Conservation (phyloP, 2,797 vertebrate genomes). For the Alcedo atthis region DNA sequence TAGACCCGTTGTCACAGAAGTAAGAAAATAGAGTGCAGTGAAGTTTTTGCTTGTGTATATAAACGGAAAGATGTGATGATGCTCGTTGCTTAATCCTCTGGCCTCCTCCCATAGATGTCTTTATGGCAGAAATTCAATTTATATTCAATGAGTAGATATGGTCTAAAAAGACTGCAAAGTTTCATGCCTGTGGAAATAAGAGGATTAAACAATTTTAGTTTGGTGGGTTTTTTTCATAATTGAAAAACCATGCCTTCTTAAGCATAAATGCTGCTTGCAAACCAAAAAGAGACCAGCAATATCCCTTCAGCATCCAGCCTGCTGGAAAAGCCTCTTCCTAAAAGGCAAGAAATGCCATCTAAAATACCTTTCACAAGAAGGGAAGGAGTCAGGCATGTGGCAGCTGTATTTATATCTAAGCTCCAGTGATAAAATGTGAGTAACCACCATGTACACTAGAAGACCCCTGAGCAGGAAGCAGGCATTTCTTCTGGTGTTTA, state of each 20-base stretch:
- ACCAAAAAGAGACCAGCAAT: not conserved
- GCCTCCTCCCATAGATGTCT: not conserved
- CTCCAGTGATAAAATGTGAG: not conserved
- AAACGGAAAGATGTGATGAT: not conserved
- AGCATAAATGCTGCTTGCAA: constrained; percentile 1
- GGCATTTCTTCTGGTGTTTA: not conserved
- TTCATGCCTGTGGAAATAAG: constrained; percentile 6
- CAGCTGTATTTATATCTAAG: not conserved
- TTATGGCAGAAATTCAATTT: not conserved
- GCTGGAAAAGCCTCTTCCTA: not conserved
- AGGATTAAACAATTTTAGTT: not conserved
- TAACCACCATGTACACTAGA: not conserved
- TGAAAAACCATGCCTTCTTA: not conserved
- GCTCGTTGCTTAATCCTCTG: not conserved
- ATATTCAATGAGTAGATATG: not conserved
- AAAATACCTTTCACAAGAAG: not conserved
- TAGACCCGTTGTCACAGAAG: not conserved
- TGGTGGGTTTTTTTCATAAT: not conserved
- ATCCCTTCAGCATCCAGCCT: not conserved
- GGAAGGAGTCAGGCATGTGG: not conserved
- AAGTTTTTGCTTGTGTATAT: not conserved
- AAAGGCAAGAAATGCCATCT: not conserved
- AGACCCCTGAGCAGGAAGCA: not conserved
- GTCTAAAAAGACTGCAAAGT: not conserved
- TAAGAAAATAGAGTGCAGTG: not conserved